Conservation (phyloP, 23 tunicate species). For the Ascidia mentula region DNA sequence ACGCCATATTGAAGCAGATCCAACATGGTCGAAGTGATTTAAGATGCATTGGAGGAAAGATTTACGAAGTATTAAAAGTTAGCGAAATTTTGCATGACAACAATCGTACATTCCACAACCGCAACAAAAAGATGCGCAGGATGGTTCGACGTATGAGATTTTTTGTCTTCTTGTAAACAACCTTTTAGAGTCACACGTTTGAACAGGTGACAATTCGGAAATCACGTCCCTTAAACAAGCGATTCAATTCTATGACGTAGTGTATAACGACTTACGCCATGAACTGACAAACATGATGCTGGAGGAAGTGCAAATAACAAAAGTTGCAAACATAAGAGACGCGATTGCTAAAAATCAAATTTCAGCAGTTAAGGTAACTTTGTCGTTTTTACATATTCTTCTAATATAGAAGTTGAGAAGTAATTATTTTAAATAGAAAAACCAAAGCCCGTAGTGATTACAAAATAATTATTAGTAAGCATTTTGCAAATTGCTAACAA, state of each 20-base stretch:
- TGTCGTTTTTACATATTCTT: no score
- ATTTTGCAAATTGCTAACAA: no score
- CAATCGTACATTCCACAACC: neutral
- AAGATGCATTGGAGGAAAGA: neutral
- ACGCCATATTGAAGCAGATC: neutral
- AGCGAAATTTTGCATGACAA: neutral
- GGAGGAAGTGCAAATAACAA: neutral
- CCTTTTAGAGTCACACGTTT: neutral
- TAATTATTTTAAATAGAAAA: no score
- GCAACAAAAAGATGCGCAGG: neutral
- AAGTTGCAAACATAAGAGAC: neutral
- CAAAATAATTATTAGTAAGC: no score
- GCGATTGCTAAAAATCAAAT: no score
- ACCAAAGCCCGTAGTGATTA: no score
- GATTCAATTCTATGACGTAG: neutral
- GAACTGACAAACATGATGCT: neutral
- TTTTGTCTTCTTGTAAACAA: neutral
- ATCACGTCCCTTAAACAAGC: neutral
- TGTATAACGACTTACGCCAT: neutral
- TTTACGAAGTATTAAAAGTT: neutral
- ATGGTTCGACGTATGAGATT: slow-evolving; percentile 1
- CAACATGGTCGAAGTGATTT: neutral
- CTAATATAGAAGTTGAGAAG: no score
- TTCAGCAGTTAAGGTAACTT: no score
- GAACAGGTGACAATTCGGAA: neutral